Conservation (phyloP, 2,113 vertebrate species). For the Amblyornis subalaris region DNA sequence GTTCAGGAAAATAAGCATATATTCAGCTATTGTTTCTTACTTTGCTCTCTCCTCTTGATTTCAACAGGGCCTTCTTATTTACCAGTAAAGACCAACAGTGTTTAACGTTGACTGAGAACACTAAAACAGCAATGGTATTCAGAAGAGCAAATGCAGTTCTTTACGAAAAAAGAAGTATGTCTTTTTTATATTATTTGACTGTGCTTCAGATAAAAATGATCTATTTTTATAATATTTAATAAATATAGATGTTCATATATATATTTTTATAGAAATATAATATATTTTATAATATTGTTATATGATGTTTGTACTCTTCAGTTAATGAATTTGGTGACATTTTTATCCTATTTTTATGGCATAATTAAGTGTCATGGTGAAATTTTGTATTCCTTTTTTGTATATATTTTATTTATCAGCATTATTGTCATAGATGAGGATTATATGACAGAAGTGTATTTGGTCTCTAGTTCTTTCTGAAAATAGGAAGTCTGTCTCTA, state of each 20-base stretch:
- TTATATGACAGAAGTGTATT: background rate
- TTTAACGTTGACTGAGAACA: constrained; percentile 47
- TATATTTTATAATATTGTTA: background rate
- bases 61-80: constrained; percentile 63
- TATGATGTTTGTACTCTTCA: background rate
- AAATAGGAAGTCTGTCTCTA: background rate
- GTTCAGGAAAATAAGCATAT: background rate
- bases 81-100: constrained; percentile 64
- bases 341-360: background rate
- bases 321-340: background rate
- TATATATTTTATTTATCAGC: background rate
- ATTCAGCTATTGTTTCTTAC: background rate
- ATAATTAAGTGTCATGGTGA: background rate
- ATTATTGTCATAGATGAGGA: background rate
- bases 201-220: background rate
- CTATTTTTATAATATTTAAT: background rate
- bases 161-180: constrained; percentile 64
- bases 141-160: constrained; percentile 54
- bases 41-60: background rate
- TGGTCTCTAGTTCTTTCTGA: background rate
- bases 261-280: no score
- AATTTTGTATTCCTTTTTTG: background rate
- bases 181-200: background rate
- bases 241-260: no score
- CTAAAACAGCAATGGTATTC: constrained; percentile 40